These are phyloP conservation scores for Lepidiolamprologus cunningtoni DNA, from an alignment of 2,113 vertebrate genomes.

Conservation along the genomic window DNA sequence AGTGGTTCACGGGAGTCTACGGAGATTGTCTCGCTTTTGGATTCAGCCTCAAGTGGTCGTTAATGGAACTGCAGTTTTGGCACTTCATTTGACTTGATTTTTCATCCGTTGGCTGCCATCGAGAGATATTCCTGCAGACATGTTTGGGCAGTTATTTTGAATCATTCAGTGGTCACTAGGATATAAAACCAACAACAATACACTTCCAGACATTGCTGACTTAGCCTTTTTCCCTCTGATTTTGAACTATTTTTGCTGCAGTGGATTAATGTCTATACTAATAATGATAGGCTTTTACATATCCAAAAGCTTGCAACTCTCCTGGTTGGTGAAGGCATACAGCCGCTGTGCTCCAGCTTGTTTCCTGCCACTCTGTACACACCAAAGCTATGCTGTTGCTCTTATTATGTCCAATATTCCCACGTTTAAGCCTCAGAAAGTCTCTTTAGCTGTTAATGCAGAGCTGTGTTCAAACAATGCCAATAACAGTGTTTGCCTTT, in stretches of 20 bases:
- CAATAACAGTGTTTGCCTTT: neutral
- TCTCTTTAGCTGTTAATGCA: neutral
- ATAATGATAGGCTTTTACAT: neutral
- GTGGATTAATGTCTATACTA: neutral
- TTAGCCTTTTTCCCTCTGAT: neutral
- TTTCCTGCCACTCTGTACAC: neutral
- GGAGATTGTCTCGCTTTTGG: neutral
- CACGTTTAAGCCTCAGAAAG: neutral
- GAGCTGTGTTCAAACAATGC: neutral
- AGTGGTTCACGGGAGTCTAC: neutral
- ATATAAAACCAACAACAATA: neutral
- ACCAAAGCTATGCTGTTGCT: neutral
- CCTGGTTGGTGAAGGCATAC: neutral
- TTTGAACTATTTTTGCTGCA: neutral
- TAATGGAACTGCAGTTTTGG: neutral
- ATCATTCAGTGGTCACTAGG: neutral
- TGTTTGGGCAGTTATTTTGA: neutral
- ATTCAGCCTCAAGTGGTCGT: neutral
- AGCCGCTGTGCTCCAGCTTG: neutral
- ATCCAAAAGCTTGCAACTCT: neutral
- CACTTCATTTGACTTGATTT: neutral
- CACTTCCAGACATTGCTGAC: neutral
- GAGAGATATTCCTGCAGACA: neutral
- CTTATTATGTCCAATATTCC: neutral
- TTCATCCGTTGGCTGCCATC: neutral